Evolutionary conservation across 2,888 invertebrate species (phyloP).

Genomic region (Brachyopa scutellaris): DNA sequence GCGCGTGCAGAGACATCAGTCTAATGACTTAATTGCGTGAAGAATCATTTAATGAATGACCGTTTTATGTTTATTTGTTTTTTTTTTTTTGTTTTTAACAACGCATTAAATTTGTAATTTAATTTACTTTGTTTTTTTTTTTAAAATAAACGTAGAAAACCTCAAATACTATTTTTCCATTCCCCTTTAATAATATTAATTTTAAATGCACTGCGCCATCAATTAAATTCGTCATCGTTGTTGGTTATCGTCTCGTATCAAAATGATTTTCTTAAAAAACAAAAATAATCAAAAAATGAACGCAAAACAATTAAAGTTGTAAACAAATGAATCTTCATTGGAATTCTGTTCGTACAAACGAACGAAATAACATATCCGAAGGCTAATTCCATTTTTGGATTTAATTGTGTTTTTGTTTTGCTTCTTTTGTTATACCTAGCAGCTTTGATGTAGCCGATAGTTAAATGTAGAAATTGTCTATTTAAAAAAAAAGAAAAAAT

Average conservation of each 20-base stretch:
- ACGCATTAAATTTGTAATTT: too few species aligned
- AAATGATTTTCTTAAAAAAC: background rate
- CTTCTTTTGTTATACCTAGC: background rate
- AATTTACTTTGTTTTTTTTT: too few species aligned
- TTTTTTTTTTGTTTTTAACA: too few species aligned
- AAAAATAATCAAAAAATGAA: background rate
- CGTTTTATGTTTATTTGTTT: too few species aligned
- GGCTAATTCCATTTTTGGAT: slow-evolving; percentile 13
- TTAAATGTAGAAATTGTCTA: slow-evolving; percentile 1
- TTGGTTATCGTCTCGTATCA: background rate
- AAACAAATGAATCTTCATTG: slow-evolving; percentile 20
- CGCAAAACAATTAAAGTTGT: background rate
- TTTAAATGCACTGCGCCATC: background rate
- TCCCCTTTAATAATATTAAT: too few species aligned
- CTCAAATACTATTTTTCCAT: too few species aligned
- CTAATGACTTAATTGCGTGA: too few species aligned
- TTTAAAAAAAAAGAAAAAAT: background rate
- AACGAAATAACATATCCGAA: background rate
- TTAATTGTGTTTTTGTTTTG: background rate
- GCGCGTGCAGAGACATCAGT: too few species aligned
- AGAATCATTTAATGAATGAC: too few species aligned
- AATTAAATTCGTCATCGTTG: background rate
- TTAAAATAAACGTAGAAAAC: too few species aligned
- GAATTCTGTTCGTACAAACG: background rate
- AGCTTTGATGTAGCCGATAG: slow-evolving; percentile 18